Percentiles rank a stretch among this genome's conserved stretches.
Evolutionary conservation across 2,797 vertebrate genomes (phyloP).

Genomic region (Clarias platycephalus): DNA sequence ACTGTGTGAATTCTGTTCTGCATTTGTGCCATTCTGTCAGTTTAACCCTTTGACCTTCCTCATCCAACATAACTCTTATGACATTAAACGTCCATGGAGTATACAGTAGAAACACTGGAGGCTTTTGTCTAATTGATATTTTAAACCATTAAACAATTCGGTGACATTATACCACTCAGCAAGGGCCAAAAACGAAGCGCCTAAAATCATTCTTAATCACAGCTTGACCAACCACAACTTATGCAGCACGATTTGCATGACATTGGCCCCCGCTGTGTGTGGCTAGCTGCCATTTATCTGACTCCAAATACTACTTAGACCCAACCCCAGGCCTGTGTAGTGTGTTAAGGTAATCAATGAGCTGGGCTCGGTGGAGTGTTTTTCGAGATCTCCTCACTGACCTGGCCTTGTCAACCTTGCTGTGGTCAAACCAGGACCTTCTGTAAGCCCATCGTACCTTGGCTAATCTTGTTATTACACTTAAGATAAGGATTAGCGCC

Average conservation of each 20-base stretch:
- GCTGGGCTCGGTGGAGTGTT: conserved; percentile 35
- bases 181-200: conserved; percentile 41
- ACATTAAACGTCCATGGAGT: neutral
- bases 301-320: conserved; percentile 41
- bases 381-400: conserved; percentile 45
- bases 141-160: conserved; percentile 31
- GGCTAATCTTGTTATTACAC: conserved; percentile 63
- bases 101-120: neutral
- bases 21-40: neutral
- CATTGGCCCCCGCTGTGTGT: conserved; percentile 49
- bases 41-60: conserved; percentile 3
- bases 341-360: conserved; percentile 60
- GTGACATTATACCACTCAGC: conserved; percentile 34
- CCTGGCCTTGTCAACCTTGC: conserved; percentile 53
- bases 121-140: conserved; percentile 26
- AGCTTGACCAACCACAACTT: conserved; percentile 50
- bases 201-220: conserved; percentile 50
- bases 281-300: conserved; percentile 57
- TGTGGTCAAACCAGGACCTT: conserved; percentile 55
- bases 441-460: conserved; percentile 51
- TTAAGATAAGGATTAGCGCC: conserved; percentile 62
- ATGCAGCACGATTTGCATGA: conserved; percentile 49
- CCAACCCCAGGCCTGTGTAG: conserved; percentile 46
- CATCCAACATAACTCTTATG: neutral
- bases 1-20: conserved; percentile 2